Evolutionary conservation across 2,797 vertebrate species (phyloP).

Genomic region (Falco peregrinus): DNA sequence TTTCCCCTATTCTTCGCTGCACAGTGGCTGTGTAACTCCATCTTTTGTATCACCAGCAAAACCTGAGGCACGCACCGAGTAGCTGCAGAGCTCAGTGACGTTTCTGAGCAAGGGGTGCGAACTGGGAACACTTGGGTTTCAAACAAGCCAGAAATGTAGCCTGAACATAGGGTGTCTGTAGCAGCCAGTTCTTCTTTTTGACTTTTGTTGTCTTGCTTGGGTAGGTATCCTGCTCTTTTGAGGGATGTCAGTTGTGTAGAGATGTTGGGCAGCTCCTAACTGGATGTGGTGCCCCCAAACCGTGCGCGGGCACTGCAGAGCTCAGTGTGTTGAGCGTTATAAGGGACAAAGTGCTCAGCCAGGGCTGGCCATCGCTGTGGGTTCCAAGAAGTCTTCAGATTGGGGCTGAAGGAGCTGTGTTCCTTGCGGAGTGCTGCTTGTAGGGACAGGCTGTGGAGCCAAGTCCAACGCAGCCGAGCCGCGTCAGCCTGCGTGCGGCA

Average conservation of each 20-base stretch:
- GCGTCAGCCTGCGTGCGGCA: not conserved
- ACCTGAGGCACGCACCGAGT: not conserved
- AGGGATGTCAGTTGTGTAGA: not conserved
- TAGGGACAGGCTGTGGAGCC: not conserved
- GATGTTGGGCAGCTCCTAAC: not conserved
- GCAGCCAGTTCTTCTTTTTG: not conserved
- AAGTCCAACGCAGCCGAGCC: not conserved
- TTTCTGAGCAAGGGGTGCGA: not conserved
- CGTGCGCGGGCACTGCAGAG: not conserved
- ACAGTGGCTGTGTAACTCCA: not conserved
- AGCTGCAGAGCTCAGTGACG: not conserved
- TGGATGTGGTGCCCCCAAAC: not conserved
- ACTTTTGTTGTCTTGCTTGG: not conserved
- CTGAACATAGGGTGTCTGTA: not conserved
- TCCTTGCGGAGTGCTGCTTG: not conserved
- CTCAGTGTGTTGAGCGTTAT: not conserved
- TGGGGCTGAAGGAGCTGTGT: not conserved
- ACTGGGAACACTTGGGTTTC: not conserved
- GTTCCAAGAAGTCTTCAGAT: not conserved
- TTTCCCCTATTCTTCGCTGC: conserved; percentile 1
- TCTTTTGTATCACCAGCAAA: not conserved
- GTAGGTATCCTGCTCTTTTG: not conserved
- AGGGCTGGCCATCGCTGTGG: not conserved
- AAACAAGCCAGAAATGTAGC: not conserved
- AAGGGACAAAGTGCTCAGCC: not conserved